Evolutionary conservation across 2,888 invertebrate genomes (phyloP), one percentile per base, ranked within the genome.

Genomic region (Labia minor): DNA sequence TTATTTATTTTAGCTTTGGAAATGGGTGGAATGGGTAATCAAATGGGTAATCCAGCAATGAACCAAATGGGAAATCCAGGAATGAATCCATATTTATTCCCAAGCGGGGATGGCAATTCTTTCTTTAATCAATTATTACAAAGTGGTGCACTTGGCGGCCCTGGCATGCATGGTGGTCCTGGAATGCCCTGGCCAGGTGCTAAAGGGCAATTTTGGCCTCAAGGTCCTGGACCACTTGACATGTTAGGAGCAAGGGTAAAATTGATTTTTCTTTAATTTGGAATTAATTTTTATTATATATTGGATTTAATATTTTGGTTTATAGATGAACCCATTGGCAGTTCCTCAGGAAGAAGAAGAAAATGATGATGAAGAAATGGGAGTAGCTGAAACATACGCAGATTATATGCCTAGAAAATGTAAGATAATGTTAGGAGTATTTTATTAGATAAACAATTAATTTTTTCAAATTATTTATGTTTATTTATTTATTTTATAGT

Each of bases 321-420:
- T 61, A 3, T 6, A 69, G 71, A 70, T 71, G 21, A 72, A 81
- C 77, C 77, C 79, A 75, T 77, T 81, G 37, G 82, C 80, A 0
- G 87, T 86, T 68, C 69, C 72, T 18, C 75, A 74, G 62, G 81
- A 81, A 64, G 92, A 90, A 72, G 90, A 88, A 70, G 90, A 89
- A 73, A 93, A 88, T 0, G 95, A 96, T 70, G 95, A 95, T 72
- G 96, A 97, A 75, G 95, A 96, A 74, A 88, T 98, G 85, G 97
- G 96, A 14, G 95, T 97, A 18, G 96, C 97, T 0, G 99, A 99
- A 78, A 99, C 98, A 0, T 99, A 98, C 76, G 90, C 95, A 4
- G 96, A 98, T 75, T 99, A 99, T 76, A 95, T 94, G 92, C 99
- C 99, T 1, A 85, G 91, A 0, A 99, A 99, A 83, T 81, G 91